Evolutionary conservation across 2,888 invertebrate species (phyloP), one percentile per base, ranked within the genome.

Genomic region (Leptogaster cylindrica): DNA sequence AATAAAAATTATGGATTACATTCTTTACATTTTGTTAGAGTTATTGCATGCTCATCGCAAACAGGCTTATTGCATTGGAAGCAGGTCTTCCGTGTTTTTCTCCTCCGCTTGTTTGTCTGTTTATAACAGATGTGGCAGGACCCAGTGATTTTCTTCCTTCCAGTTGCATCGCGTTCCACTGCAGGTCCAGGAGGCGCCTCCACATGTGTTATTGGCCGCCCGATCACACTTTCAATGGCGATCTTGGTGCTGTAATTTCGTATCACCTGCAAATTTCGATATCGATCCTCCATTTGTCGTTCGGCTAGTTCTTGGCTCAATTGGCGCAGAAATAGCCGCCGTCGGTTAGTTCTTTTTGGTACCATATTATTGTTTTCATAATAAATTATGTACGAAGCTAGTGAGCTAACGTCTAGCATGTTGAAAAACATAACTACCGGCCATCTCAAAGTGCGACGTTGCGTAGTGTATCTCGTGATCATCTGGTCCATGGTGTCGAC

Each of bases 331-430:
- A 66, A 58, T 46, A 44, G 55, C 25, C 58, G 55, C 8, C 66
- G 55, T 31, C 51, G 27, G 10, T 46, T 66, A 25, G 66, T 66
- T 66, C 55, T 20, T 48, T 36, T 44, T 3, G 16, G 2, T 16
- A 66, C n/a, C 66, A 55, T 55, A 16, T 20, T 36, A 55, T 66
- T 66, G 55, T 66, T 66, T 55, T 58, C 58, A 44, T 61, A 41
- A 28, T 58, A 58, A 27, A 27, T 58, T 7, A 66, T n/a, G 25
- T 48, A 65, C 5, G 46, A 2, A 16, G 27, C 28, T 10, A 44
- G n/a, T 25, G n/a, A n/a, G n/a, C n/a, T n/a, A n/a, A n/a, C n/a
- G n/a, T 39, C 61, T 25, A 61, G 23, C 23, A 61, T 61, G 14
- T 61, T 61, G 16, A 36, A 61, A 16, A 39, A 39, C 5, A 39